Percentiles rank a stretch among this genome's conserved stretches.
Conservation (phyloP, 2,797 vertebrate species). For the Sitta carolinensis region DNA sequence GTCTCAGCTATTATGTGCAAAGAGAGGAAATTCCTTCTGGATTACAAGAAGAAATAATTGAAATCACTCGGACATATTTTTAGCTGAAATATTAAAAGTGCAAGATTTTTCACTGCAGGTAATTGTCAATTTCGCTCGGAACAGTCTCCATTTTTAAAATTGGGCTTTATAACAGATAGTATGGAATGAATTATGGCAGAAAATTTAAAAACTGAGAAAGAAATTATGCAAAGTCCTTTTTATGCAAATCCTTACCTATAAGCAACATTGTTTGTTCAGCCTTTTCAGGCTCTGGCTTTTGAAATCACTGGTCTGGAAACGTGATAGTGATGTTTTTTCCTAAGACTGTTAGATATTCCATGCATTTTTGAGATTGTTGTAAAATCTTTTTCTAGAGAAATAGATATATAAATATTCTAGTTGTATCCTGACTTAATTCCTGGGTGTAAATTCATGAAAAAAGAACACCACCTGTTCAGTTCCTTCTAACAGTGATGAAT, state of each 20-base stretch:
- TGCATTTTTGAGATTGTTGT: constrained; percentile 1
- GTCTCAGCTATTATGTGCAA: not conserved
- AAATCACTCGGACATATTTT: not conserved
- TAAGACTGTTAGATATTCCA: not conserved
- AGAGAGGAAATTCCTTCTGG: not conserved
- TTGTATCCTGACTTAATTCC: not conserved
- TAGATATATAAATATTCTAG: not conserved
- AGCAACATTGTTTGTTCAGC: not conserved
- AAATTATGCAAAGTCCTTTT: not conserved
- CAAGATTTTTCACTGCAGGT: not conserved
- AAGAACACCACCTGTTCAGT: not conserved
- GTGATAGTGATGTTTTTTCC: not conserved
- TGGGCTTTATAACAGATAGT: not conserved
- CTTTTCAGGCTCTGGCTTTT: not conserved
- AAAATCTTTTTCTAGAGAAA: not conserved
- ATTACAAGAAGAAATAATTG: not conserved
- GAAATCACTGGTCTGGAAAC: not conserved
- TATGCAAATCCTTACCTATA: not conserved
- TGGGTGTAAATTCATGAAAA: not conserved
- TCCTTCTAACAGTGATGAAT: not conserved
- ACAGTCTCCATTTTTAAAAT: not conserved
- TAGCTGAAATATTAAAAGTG: not conserved
- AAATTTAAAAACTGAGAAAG: not conserved
- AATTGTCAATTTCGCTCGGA: not conserved
- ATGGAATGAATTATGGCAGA: not conserved